Percentiles rank a stretch among this genome's conserved stretches.
Evolutionary conservation across 2,797 vertebrate genomes (phyloP).

Genomic region (Urophycis tenuis): DNA sequence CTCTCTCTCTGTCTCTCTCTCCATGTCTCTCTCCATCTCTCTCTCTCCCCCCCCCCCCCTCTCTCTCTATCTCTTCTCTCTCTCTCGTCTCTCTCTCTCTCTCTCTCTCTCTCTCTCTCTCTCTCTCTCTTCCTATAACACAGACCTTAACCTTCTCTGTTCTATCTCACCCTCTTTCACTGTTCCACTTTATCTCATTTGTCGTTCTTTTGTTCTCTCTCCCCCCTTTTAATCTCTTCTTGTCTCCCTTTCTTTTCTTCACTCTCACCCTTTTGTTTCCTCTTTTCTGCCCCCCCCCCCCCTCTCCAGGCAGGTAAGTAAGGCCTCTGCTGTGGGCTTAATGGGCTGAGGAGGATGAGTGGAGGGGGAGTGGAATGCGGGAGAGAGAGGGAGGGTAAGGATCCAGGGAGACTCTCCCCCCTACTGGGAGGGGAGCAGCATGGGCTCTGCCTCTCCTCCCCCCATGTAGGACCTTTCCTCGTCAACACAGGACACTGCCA

Average conservation of each 20-base stretch:
- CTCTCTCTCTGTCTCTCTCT: slow-evolving; percentile 6
- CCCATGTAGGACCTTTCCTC: slow-evolving; percentile 39
- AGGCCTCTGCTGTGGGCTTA: slow-evolving; percentile 43
- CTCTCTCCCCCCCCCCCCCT: too few relatives aligned
- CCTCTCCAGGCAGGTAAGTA: slow-evolving; percentile 35
- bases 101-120: too few relatives aligned
- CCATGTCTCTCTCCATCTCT: slow-evolving; percentile 8
- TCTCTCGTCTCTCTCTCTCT: too few relatives aligned
- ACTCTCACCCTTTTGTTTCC: neutral
- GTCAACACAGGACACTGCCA: slow-evolving; percentile 30
- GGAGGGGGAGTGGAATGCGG: too few relatives aligned
- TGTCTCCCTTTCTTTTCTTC: neutral
- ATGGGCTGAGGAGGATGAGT: slow-evolving; percentile 45
- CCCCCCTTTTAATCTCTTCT: slow-evolving; percentile 8
- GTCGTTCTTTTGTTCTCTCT: neutral
- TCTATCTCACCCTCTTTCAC: too few relatives aligned
- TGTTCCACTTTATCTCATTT: too few relatives aligned
- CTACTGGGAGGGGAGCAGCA: slow-evolving; percentile 24
- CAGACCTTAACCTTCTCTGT: too few relatives aligned
- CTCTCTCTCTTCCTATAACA: too few relatives aligned
- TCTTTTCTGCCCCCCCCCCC: slow-evolving; percentile 19
- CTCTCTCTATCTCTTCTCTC: too few relatives aligned
- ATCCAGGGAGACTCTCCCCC: neutral
- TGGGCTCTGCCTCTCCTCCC: slow-evolving; percentile 48
- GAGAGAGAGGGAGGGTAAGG: too few relatives aligned